Evolutionary conservation across 2,888 invertebrate species (phyloP).

Genomic region (Apodemia arnacis): DNA sequence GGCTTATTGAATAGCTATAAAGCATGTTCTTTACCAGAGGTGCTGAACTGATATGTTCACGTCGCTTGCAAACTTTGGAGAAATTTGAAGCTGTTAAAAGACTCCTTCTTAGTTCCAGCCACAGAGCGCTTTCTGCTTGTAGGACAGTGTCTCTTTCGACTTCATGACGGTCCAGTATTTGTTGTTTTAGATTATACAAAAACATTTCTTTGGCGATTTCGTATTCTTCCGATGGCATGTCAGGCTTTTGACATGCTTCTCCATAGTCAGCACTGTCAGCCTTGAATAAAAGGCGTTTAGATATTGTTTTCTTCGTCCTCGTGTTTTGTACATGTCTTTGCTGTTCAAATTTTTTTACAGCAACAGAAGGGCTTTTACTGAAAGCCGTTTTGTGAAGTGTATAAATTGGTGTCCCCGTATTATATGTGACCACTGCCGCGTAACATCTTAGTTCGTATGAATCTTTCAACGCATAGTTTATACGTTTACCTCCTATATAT

Average conservation of each 20-base stretch:
- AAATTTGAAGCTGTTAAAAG: too few relatives aligned
- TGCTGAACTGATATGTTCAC: too few relatives aligned
- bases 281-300: not conserved
- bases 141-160: constrained; percentile 2
- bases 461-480: constrained; percentile 4
- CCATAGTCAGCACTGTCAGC: not conserved
- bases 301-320: not conserved
- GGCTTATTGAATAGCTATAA: too few relatives aligned
- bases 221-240: not conserved
- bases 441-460: constrained; percentile 9
- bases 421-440: constrained; percentile 16
- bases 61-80: too few relatives aligned
- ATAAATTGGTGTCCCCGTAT: not conserved
- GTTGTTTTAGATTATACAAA: not conserved
- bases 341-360: not conserved
- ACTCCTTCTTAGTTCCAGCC: too few relatives aligned
- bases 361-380: too few relatives aligned
- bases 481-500: not conserved
- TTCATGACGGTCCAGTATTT: not conserved
- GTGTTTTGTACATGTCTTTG: not conserved
- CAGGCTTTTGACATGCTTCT: not conserved
- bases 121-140: not conserved
- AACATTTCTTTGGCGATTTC: not conserved
- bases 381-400: too few relatives aligned
- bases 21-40: not conserved